Evolutionary conservation across 2,888 invertebrate genomes (phyloP).

Genomic region (Lasioglossum figueresi): DNA sequence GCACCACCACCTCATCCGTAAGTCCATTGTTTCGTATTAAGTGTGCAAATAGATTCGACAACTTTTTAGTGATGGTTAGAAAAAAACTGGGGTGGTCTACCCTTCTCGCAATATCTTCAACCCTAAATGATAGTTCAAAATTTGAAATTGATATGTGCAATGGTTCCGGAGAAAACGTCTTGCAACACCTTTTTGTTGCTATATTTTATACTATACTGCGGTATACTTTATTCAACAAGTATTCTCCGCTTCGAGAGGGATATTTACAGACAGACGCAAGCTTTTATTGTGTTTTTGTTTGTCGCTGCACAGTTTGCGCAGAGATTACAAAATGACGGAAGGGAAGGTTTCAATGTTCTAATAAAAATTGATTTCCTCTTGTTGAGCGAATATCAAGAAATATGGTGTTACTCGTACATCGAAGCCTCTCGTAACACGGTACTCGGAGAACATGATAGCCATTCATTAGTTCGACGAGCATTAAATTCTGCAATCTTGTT

Average conservation of each 20-base stretch:
- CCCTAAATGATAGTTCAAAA: not conserved
- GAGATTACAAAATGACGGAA: too few relatives aligned
- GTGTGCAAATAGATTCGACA: too few relatives aligned
- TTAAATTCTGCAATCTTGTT: not conserved
- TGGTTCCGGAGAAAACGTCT: not conserved
- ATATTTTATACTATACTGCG: not conserved
- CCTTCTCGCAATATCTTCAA: not conserved
- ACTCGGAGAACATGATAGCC: not conserved
- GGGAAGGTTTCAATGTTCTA: too few relatives aligned
- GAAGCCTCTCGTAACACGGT: not conserved
- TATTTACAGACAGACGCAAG: not conserved
- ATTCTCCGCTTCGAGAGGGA: not conserved
- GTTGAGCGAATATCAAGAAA: not conserved
- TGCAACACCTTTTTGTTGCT: not conserved
- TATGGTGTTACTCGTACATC: not conserved
- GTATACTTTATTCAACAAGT: not conserved
- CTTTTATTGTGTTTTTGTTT: too few relatives aligned
- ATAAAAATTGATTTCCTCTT: not conserved
- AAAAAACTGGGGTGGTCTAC: not conserved
- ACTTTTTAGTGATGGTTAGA: too few relatives aligned
- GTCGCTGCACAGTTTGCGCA: too few relatives aligned
- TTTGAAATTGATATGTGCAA: not conserved
- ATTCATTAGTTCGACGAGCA: not conserved
- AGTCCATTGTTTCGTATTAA: conserved; percentile 58
- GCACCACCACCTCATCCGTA: conserved; percentile 83